Percentiles rank a stretch among this genome's conserved stretches.
Evolutionary conservation across 2,113 vertebrate genomes (phyloP).

Genomic region (Lycocorax pyrrhopterus): DNA sequence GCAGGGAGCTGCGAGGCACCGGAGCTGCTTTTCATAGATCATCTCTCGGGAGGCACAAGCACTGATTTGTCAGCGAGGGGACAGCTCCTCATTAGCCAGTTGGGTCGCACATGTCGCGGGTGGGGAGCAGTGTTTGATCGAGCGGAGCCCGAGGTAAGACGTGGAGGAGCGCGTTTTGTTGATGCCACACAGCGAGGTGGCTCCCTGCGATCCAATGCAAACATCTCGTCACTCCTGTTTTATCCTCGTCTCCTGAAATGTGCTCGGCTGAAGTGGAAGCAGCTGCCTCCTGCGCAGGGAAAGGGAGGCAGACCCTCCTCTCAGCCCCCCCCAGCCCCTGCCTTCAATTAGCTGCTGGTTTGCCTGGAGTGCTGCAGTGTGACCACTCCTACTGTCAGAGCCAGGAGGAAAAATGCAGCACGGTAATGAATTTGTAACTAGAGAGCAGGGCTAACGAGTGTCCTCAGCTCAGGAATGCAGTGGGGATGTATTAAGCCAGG

Average conservation of each 20-base stretch:
- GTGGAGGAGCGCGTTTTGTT: background rate
- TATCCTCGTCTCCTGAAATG: slow-evolving; percentile 67
- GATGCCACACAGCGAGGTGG: background rate
- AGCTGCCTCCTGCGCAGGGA: slow-evolving; percentile 75
- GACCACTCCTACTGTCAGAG: slow-evolving; percentile 71
- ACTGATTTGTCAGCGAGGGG: background rate
- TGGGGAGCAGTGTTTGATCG: background rate
- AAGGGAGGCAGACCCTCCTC: background rate
- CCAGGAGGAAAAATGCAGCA: background rate
- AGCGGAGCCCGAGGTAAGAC: background rate
- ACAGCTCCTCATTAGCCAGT: background rate
- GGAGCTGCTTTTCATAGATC: background rate
- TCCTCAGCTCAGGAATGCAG: slow-evolving; percentile 31
- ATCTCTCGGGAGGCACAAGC: background rate
- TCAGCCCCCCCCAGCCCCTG: background rate
- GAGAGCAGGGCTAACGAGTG: slow-evolving; percentile 9
- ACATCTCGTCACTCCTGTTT: background rate
- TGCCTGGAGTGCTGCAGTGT: slow-evolving; percentile 71
- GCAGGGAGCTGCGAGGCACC: background rate
- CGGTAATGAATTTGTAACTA: slow-evolving; percentile 43
- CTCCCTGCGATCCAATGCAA: background rate
- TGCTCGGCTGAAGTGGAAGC: slow-evolving; percentile 77
- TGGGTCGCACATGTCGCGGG: background rate
- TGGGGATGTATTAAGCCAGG: slow-evolving; percentile 4
- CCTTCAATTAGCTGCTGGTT: slow-evolving; percentile 78